These are phyloP conservation scores for Drosophila suboccidentalis DNA, from an alignment of 2,888 invertebrate species.

Conservation along the genomic window DNA sequence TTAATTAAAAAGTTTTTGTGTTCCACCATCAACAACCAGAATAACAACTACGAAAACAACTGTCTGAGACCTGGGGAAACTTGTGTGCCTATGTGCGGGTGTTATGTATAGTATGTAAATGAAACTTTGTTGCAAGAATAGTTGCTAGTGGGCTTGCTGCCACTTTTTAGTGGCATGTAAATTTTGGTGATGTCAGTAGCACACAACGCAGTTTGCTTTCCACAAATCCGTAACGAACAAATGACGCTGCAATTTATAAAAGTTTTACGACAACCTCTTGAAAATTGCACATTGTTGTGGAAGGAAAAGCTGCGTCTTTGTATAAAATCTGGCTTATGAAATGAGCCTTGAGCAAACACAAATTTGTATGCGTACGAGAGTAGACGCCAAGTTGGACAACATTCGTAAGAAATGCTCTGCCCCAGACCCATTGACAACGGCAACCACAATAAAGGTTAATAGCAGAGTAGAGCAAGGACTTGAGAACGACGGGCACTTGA, in stretches of 20 bases:
- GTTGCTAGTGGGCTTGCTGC: slow-evolving; percentile 25
- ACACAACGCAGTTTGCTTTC: slow-evolving; percentile 14
- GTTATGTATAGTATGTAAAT: slow-evolving; percentile 14
- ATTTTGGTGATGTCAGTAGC: slow-evolving; percentile 44
- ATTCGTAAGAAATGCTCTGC: slow-evolving; percentile 15
- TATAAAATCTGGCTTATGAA: slow-evolving; percentile 50
- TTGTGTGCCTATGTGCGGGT: slow-evolving; percentile 49
- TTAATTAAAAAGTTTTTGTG: slow-evolving; percentile 75
- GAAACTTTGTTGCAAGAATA: slow-evolving; percentile 54
- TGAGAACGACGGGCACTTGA: slow-evolving; percentile 9
- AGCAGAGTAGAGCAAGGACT: slow-evolving; percentile 11
- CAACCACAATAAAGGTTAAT: slow-evolving; percentile 42
- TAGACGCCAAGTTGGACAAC: slow-evolving; percentile 30
- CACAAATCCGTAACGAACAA: slow-evolving; percentile 49
- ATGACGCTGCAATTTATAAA: slow-evolving; percentile 68
- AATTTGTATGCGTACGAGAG: slow-evolving; percentile 37
- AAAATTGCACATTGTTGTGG: slow-evolving; percentile 56
- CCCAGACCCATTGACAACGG: slow-evolving; percentile 39
- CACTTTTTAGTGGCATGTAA: slow-evolving; percentile 64
- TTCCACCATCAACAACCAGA: slow-evolving; percentile 38
- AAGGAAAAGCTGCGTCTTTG: slow-evolving; percentile 3
- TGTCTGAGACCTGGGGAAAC: slow-evolving; percentile 26
- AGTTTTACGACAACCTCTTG: slow-evolving; percentile 56
- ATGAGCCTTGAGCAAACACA: slow-evolving; percentile 28
- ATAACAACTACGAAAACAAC: slow-evolving; percentile 18